phyloP scores from a whole-genome alignment of 1,140 invertebrate species.

The Pteromalus puparum region DNA sequence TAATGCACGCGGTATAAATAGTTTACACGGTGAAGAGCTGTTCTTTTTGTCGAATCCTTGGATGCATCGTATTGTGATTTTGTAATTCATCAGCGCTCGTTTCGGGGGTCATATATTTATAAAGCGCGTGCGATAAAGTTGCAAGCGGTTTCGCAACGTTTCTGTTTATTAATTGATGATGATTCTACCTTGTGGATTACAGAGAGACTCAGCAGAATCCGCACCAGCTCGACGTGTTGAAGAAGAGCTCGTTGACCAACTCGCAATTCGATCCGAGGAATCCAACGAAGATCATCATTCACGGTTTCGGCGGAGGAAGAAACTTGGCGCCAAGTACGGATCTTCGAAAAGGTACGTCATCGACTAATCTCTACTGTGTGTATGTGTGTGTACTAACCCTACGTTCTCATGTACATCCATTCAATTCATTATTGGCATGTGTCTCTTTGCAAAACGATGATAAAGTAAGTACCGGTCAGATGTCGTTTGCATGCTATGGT shows the following conservation, averaged over 20 bases:
- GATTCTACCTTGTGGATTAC: slow-evolving; percentile 62
- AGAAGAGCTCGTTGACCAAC: slow-evolving; percentile 81
- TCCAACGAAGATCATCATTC: slow-evolving; percentile 88
- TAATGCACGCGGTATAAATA: neutral
- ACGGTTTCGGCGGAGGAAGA: slow-evolving; percentile 88
- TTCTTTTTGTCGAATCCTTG: slow-evolving; percentile 36
- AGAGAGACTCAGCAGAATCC: slow-evolving; percentile 86
- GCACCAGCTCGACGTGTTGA: slow-evolving; percentile 82
- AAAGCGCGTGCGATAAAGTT: neutral
- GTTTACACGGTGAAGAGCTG: neutral
- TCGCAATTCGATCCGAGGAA: slow-evolving; percentile 84
- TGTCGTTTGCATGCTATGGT: too few relatives aligned
- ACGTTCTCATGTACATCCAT: neutral
- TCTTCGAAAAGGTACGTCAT: slow-evolving; percentile 80
- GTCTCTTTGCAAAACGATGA: too few relatives aligned
- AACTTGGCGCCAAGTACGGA: slow-evolving; percentile 88
- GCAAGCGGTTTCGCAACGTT: neutral
- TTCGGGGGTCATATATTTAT: too few relatives aligned
- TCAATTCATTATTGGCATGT: neutral
- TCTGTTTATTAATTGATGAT: neutral
- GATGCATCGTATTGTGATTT: slow-evolving; percentile 4
- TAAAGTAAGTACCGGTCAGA: too few relatives aligned
- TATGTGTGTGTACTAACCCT: neutral
- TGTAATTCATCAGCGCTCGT: neutral
- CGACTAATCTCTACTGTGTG: neutral